phyloP scores from a whole-genome alignment of 2,888 invertebrate species.

The Schizotus pectinicornis region DNA sequence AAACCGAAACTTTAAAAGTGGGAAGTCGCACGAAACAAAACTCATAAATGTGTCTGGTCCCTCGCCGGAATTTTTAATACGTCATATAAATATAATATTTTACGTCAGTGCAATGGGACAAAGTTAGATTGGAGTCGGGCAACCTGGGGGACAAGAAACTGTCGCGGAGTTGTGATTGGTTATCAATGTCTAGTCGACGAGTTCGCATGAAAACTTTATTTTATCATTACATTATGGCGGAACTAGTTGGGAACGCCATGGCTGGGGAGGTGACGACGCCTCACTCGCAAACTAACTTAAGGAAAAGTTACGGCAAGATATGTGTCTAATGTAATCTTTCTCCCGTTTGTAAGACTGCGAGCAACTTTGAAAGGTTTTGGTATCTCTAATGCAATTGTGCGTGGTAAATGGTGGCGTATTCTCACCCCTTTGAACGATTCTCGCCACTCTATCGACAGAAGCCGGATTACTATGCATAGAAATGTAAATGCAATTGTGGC shows the following conservation, averaged over 20 bases:
- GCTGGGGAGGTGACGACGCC: not conserved
- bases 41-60: conserved; percentile 20
- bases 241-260: not conserved
- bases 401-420: conserved; percentile 11
- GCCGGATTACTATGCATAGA: too few species aligned
- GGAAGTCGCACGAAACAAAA: conserved; percentile 12
- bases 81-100: conserved; percentile 23
- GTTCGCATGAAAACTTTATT: conserved; percentile 34
- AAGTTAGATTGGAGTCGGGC: conserved; percentile 29
- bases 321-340: conserved; percentile 18
- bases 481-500: too few species aligned
- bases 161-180: conserved; percentile 36
- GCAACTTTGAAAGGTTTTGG: conserved; percentile 17
- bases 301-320: conserved; percentile 14
- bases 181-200: conserved; percentile 33
- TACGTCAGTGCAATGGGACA: conserved; percentile 12
- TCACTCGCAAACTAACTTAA: conserved; percentile 13
- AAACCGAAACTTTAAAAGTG: not conserved
- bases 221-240: conserved; percentile 22
- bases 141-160: conserved; percentile 30
- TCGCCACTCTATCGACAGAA: too few species aligned
- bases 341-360: not conserved
- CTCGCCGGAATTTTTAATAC: conserved; percentile 24
- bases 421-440: not conserved
- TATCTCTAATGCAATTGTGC: conserved; percentile 21